Percentiles rank a stretch among this genome's conserved stretches.
Evolutionary conservation across 2,113 vertebrate genomes (phyloP).

Genomic region (Chelonoidis abingdonii): DNA sequence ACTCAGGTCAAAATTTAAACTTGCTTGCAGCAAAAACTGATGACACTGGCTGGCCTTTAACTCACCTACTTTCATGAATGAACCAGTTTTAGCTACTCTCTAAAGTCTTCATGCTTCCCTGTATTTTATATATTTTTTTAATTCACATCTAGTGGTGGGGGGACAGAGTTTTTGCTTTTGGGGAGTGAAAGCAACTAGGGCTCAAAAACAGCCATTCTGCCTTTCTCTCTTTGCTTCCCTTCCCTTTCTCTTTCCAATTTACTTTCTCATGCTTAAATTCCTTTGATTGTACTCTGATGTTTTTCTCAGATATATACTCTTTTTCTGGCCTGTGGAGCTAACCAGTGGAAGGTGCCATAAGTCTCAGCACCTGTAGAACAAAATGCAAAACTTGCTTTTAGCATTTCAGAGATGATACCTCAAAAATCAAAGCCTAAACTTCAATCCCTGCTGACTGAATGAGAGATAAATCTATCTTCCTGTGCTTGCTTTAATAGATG

Average conservation of each 20-base stretch:
- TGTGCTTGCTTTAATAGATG: accelerated
- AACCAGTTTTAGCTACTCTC: neutral
- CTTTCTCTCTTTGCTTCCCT: neutral
- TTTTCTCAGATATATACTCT: neutral
- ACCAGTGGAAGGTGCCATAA: accelerated
- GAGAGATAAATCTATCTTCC: neutral
- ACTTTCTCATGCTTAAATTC: neutral
- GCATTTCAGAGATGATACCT: neutral
- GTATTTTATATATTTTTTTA: neutral
- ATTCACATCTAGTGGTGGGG: neutral
- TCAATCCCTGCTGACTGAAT: neutral
- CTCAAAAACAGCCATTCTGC: neutral
- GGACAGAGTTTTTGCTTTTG: neutral
- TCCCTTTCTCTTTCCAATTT: neutral
- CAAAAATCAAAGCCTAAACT: neutral
- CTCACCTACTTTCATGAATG: neutral
- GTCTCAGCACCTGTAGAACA: neutral
- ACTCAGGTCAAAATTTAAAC: neutral
- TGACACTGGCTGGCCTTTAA: neutral
- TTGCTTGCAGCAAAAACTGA: neutral
- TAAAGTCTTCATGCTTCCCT: neutral
- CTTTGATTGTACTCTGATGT: neutral
- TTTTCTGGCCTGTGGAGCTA: neutral
- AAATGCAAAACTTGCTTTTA: neutral
- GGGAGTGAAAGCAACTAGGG: neutral